Percentiles rank a stretch among this genome's conserved stretches.
These are phyloP conservation scores for Microtus ochrogaster DNA, from an alignment of 2,113 vertebrate species.

Conservation along the genomic window DNA sequence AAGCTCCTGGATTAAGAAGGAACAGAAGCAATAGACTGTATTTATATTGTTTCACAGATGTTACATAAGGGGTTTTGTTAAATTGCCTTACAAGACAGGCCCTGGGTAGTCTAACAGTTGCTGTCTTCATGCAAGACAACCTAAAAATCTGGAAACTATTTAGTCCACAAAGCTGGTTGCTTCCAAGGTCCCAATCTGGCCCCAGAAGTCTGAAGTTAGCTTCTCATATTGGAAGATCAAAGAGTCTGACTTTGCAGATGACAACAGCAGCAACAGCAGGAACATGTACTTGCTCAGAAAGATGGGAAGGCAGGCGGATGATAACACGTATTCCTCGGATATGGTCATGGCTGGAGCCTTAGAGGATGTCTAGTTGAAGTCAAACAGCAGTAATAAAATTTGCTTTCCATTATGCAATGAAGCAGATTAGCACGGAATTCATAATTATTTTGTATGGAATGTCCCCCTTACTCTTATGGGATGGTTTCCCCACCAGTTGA, in stretches of 20 bases:
- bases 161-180: background rate
- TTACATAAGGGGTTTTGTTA: background rate
- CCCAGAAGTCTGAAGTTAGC: background rate
- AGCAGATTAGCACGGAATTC: background rate
- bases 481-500: accelerated
- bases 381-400: background rate
- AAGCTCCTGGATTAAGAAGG: background rate
- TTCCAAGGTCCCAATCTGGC: background rate
- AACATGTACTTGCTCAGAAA: background rate
- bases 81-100: background rate
- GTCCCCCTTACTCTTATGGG: background rate
- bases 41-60: background rate
- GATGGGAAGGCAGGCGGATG: background rate
- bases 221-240: no score
- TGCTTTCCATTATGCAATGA: background rate
- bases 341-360: background rate
- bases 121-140: background rate
- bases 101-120: background rate
- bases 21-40: background rate
- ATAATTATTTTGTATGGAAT: background rate
- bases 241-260: background rate
- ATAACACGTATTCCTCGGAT: background rate
- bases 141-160: background rate
- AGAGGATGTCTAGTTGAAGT: background rate
- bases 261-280: background rate